phyloP scores from a whole-genome alignment of 2,888 invertebrate species.

The Macaria notata region DNA sequence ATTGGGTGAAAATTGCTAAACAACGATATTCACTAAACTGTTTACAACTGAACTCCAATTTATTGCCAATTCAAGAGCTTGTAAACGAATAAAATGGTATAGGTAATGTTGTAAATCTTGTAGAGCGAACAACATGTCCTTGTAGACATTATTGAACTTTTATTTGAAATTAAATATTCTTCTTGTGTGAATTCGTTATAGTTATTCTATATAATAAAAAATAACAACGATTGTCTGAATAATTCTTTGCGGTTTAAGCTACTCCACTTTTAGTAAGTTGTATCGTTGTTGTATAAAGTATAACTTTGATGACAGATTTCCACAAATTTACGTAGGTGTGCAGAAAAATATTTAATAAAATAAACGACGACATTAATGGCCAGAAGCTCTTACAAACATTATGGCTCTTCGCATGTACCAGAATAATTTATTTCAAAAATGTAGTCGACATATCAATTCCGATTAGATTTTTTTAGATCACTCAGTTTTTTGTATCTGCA shows the following conservation, averaged over 20 bases:
- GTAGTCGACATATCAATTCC: too few relatives aligned
- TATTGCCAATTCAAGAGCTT: constrained; percentile 9
- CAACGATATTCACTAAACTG: background rate
- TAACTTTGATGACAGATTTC: constrained; percentile 6
- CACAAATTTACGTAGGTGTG: constrained; percentile 4
- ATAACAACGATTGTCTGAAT: too few relatives aligned
- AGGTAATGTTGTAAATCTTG: constrained; percentile 19
- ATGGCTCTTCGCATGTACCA: constrained; percentile 7
- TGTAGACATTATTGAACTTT: constrained; percentile 21
- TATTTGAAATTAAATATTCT: constrained; percentile 22
- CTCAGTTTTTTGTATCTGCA: too few relatives aligned
- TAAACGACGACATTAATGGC: constrained; percentile 18
- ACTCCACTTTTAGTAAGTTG: too few relatives aligned
- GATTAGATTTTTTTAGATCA: too few relatives aligned
- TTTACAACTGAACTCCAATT: constrained; percentile 5
- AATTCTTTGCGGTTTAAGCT: too few relatives aligned
- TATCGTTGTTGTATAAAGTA: too few relatives aligned
- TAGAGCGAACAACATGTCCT: constrained; percentile 22
- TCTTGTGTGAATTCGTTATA: constrained; percentile 2
- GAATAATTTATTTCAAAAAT: constrained; percentile 4
- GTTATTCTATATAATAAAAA: background rate
- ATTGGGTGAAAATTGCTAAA: too few relatives aligned
- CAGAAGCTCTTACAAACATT: constrained; percentile 14
- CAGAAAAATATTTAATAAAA: constrained; percentile 13
- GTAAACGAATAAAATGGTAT: constrained; percentile 18